A percentile compares a stretch with the other conserved stretches of the same genome.
Evolutionary conservation across 2,888 invertebrate genomes (phyloP).

Genomic region (Dynastes grantii): DNA sequence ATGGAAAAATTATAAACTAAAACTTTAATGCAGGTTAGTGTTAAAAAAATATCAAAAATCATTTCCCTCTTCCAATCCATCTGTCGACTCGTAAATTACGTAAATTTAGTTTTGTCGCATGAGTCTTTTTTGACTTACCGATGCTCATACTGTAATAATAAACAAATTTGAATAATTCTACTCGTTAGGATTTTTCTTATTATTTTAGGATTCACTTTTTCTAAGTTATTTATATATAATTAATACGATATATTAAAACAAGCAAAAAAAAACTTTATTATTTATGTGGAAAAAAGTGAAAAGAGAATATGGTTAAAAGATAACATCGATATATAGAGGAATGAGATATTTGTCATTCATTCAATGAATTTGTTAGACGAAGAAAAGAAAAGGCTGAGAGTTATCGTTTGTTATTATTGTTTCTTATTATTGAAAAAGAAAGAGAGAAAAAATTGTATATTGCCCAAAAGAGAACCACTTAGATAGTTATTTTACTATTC

Average conservation of each 20-base stretch:
- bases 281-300: slow-evolving; percentile 9
- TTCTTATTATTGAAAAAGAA: slow-evolving; percentile 36
- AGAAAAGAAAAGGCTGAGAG: slow-evolving; percentile 49
- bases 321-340: slow-evolving; percentile 29
- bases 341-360: slow-evolving; percentile 24
- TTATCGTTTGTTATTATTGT: slow-evolving; percentile 50
- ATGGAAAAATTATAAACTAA: no score
- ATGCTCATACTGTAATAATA: slow-evolving; percentile 35
- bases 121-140: slow-evolving; percentile 43
- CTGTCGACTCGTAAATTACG: not conserved
- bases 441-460: slow-evolving; percentile 42
- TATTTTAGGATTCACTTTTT: slow-evolving; percentile 27
- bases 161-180: slow-evolving; percentile 27
- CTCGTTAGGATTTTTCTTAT: slow-evolving; percentile 34
- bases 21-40: no score
- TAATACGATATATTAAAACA: slow-evolving; percentile 14
- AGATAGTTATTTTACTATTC: slow-evolving; percentile 49
- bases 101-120: not conserved
- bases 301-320: slow-evolving; percentile 17
- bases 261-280: not conserved
- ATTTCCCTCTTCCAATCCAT: no score
- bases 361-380: slow-evolving; percentile 44
- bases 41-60: no score
- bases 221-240: slow-evolving; percentile 43
- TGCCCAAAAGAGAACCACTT: slow-evolving; percentile 44